Conservation (phyloP, 2,113 vertebrate genomes). For the Dicerorhinus sumatrensis region DNA sequence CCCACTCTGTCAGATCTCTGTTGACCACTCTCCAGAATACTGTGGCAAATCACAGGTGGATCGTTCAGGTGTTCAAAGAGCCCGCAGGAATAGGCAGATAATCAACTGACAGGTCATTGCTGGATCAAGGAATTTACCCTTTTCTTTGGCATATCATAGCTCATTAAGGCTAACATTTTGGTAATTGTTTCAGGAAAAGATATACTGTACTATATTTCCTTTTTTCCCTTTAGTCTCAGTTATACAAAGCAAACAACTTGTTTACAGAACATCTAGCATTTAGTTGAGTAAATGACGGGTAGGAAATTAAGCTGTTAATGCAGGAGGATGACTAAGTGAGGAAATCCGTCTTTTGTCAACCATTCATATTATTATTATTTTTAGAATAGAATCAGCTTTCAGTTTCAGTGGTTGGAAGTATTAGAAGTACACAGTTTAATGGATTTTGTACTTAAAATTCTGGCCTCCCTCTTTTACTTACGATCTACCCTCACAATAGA, state of each 20-base stretch:
- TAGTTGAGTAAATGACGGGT: not conserved
- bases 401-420: constrained; percentile 49
- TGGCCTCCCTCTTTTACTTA: constrained; percentile 67
- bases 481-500: constrained; percentile 63
- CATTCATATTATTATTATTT: constrained; percentile 37
- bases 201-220: not conserved
- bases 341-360: constrained; percentile 54
- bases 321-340: constrained; percentile 45
- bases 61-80: not conserved
- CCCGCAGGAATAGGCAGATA: not conserved
- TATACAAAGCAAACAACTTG: constrained; percentile 2
- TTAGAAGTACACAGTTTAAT: not conserved
- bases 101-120: not conserved
- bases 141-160: not conserved
- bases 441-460: constrained; percentile 59
- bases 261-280: constrained; percentile 44
- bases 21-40: not conserved
- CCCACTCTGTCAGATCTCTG: not conserved
- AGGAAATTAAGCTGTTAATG: constrained; percentile 56
- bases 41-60: not conserved
- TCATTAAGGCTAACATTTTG: constrained; percentile 4
- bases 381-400: constrained; percentile 50
- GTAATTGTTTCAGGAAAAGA: constrained; percentile 36
- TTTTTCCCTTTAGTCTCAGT: not conserved
- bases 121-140: not conserved